Evolutionary conservation across 2,113 vertebrate genomes (phyloP).

Genomic region (Choloepus hoffmanni): DNA sequence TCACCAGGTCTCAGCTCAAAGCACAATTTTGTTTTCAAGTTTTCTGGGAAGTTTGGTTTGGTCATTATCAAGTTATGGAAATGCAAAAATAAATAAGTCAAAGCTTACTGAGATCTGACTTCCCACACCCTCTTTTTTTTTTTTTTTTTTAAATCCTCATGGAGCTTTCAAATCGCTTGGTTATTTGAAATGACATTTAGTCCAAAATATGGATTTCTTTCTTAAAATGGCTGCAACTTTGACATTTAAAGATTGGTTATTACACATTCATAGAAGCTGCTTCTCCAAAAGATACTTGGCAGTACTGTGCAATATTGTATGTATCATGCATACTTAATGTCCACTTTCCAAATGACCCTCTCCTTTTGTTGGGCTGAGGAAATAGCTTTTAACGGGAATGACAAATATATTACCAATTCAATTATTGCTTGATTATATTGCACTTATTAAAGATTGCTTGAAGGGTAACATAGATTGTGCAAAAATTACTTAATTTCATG

Average conservation of each 20-base stretch:
- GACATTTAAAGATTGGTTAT: conserved; percentile 81
- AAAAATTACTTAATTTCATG: conserved; percentile 78
- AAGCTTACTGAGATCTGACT: conserved; percentile 54
- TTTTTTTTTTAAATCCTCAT: conserved; percentile 10
- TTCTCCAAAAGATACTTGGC: conserved; percentile 70
- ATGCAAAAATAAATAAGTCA: conserved; percentile 73
- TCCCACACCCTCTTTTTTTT: neutral
- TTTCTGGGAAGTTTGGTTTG: conserved; percentile 74
- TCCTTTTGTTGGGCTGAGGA: conserved; percentile 42
- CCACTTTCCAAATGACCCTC: conserved; percentile 63
- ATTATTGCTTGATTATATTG: conserved; percentile 74
- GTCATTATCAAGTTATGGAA: conserved; percentile 71
- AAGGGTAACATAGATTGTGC: conserved; percentile 59
- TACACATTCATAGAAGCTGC: conserved; percentile 68
- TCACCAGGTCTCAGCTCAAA: conserved; percentile 60
- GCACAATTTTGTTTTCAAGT: conserved; percentile 62
- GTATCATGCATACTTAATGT: conserved; percentile 57
- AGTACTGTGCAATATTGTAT: neutral
- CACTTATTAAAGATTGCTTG: conserved; percentile 74
- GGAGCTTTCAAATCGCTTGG: conserved; percentile 66
- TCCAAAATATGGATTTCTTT: conserved; percentile 81
- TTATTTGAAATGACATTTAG: conserved; percentile 78
- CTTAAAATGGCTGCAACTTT: conserved; percentile 75
- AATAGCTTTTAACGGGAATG: conserved; percentile 72
- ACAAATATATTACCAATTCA: conserved; percentile 74